phyloP scores from a whole-genome alignment of 2,113 vertebrate genomes.

The Indicator maculatus region DNA sequence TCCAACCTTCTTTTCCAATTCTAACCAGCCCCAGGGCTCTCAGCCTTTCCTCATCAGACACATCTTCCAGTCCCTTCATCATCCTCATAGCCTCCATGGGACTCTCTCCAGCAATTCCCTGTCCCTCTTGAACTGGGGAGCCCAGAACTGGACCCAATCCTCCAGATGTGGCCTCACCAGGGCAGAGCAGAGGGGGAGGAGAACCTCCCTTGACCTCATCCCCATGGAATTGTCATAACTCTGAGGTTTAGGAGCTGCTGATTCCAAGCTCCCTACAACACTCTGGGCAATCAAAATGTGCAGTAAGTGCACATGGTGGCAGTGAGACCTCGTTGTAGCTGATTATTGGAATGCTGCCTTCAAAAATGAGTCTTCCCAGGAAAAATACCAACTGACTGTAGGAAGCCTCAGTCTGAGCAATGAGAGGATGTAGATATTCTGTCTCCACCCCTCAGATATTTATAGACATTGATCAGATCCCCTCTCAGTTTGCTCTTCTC shows the following conservation, averaged over 20 bases:
- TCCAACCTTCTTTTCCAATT: too few relatives aligned
- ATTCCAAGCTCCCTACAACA: background rate
- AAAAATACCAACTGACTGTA: background rate
- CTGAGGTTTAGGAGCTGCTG: background rate
- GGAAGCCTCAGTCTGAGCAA: background rate
- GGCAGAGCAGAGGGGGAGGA: too few relatives aligned
- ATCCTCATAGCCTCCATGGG: too few relatives aligned
- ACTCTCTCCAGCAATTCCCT: too few relatives aligned
- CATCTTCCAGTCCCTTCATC: too few relatives aligned
- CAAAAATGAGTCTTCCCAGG: background rate
- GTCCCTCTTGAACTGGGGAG: too few relatives aligned
- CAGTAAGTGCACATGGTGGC: background rate
- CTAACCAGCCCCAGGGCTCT: too few relatives aligned
- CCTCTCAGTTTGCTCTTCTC: too few relatives aligned
- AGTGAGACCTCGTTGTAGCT: background rate
- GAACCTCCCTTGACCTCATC: background rate
- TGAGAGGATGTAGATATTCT: background rate
- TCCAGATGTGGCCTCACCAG: too few relatives aligned
- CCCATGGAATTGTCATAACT: background rate
- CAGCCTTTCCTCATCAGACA: too few relatives aligned
- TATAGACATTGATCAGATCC: too few relatives aligned
- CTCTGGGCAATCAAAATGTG: background rate
- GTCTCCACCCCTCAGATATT: background rate
- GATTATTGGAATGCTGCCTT: background rate
- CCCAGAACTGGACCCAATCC: too few relatives aligned